A percentile compares a stretch with the other conserved stretches of the same genome.
Conservation (phyloP, 2,797 vertebrate genomes). For the Dendrocincla fuliginosa region DNA sequence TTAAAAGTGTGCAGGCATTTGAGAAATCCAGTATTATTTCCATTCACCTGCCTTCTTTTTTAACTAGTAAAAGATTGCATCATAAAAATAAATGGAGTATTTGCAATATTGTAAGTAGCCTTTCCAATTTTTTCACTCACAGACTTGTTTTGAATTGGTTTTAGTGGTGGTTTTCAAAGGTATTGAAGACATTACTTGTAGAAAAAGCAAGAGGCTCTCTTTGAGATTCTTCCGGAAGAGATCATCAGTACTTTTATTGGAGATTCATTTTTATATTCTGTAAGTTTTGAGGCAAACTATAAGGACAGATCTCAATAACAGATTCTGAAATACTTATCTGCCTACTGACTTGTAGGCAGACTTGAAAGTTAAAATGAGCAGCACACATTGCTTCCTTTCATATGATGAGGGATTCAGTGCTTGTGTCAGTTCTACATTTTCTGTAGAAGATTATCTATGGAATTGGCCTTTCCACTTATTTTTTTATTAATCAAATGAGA, state of each 20-base stretch:
- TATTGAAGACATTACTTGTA: background rate
- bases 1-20: background rate
- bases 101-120: background rate
- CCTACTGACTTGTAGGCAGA: slow-evolving; percentile 41
- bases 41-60: background rate
- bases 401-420: background rate
- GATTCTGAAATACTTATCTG: slow-evolving; percentile 26
- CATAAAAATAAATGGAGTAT: background rate
- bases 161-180: background rate
- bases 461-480: background rate
- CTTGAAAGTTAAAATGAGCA: slow-evolving; percentile 7
- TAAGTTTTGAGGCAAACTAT: background rate
- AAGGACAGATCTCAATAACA: background rate
- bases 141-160: background rate
- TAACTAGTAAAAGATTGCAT: background rate
- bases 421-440: background rate
- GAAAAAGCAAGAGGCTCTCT: background rate
- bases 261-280: slow-evolving; percentile 27
- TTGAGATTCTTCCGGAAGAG: background rate
- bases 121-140: background rate
- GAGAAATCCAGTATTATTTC: background rate
- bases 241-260: background rate
- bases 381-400: background rate
- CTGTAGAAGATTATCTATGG: background rate
- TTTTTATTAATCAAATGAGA: background rate